Base-by-base conservation (phyloP, 2,113 vertebrate genomes). In the Pipra filicauda region DNA sequence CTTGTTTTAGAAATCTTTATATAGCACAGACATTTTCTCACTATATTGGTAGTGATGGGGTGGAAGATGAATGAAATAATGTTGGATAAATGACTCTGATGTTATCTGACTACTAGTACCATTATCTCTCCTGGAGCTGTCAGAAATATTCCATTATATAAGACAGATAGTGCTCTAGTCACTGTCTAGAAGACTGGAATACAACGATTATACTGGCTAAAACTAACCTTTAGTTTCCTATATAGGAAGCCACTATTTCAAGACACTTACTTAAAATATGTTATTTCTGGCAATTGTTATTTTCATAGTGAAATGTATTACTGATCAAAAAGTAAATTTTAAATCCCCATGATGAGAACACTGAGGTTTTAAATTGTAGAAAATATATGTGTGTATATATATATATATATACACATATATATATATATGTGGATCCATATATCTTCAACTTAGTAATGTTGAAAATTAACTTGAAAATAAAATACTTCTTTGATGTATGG, bases 21-120 rank as follows among this genome's bases (percentile, higher is more conserved):
- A 94, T 93, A 93, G 91, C 93, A 85, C 81, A 97, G 96, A 97
- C 83, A 89, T 92, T 96, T 97, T 95, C 91, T 96, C 95, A 96
- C 88, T 96, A 69, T 96, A 95, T 95, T 95, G 95, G 74, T 96
- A 93, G 96, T 93, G 93, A 97, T 95, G 93, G 95, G 96, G 69
- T 91, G 82, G 92, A 97, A 96, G 74, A 97, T 96, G 95, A 97
- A 97, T 97, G 97, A 97, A 98, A 97, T 97, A 95, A 97, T 95
- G 89, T 96, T 96, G 94, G 89, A 88, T 96, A 96, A 97, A 97
- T 97, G 89, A 98, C 95, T 97, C 92, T 88, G 54, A 97, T 74
- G 49, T 92, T 95, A 96, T 97, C 95, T 97, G 97, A 97, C 96
- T 98, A 93, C 97, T 87, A 86, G 94, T 96, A 96, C 91, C 88